Percentiles rank a stretch among this genome's conserved stretches.
Evolutionary conservation across 2,888 invertebrate genomes (phyloP).

Genomic region (Agrochola litura): DNA sequence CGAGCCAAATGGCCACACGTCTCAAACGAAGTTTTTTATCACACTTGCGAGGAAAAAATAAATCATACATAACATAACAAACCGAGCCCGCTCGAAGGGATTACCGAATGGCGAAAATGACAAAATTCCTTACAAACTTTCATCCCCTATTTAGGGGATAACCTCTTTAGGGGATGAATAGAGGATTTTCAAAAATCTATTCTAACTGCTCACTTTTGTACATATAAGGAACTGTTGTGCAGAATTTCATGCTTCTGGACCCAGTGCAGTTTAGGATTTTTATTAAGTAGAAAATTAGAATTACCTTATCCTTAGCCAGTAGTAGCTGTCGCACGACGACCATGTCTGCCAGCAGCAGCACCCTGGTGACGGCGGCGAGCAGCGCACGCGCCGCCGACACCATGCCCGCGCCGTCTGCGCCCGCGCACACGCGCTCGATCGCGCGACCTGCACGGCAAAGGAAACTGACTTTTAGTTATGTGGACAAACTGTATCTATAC

Average conservation of each 20-base stretch:
- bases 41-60: not conserved
- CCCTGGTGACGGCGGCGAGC: conserved; percentile 98
- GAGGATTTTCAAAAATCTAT: not conserved
- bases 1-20: not conserved
- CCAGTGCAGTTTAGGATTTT: not conserved
- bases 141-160: not conserved
- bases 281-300: not conserved
- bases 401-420: conserved; percentile 93
- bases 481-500: not conserved
- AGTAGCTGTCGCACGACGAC: conserved; percentile 99
- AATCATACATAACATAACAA: not conserved
- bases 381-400: conserved; percentile 98
- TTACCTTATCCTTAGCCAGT: conserved; percentile 98
- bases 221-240: not conserved
- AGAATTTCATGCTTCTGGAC: not conserved
- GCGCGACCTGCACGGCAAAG: conserved; percentile 92
- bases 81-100: not conserved
- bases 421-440: conserved; percentile 97
- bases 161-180: not conserved
- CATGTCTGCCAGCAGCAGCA: conserved; percentile 98
- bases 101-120: not conserved
- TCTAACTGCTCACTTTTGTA: not conserved
- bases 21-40: not conserved
- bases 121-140: not conserved
- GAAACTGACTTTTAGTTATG: not conserved